Percentiles rank a stretch among this genome's conserved stretches.
Evolutionary conservation across 2,113 vertebrate species (phyloP).

Genomic region (Oenanthe oenanthe): DNA sequence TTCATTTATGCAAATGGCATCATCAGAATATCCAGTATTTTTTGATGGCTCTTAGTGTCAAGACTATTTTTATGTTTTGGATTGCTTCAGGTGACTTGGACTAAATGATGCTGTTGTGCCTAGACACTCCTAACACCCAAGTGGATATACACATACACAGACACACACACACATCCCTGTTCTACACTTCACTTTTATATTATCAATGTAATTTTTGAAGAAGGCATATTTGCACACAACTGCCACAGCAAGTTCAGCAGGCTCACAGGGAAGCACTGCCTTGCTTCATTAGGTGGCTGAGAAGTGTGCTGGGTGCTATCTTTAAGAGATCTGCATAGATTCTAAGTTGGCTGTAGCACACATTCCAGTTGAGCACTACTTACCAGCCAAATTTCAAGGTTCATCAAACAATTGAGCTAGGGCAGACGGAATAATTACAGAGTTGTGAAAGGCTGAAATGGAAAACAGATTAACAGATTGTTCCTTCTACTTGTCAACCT

Average conservation of each 20-base stretch:
- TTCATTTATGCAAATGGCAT: background rate
- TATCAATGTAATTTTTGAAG: background rate
- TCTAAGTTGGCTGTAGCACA: background rate
- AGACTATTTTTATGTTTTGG: background rate
- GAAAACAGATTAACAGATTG: background rate
- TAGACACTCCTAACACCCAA: background rate
- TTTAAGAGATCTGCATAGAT: background rate
- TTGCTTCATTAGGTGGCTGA: background rate
- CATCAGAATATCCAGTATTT: background rate
- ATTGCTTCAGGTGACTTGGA: background rate
- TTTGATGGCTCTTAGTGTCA: background rate
- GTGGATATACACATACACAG: rapidly evolving
- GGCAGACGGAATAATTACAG: background rate
- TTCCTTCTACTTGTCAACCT: background rate
- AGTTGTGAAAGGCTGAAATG: conserved; percentile 3
- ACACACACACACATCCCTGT: background rate
- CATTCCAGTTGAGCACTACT: background rate
- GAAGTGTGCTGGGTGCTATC: background rate
- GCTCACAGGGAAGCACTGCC: background rate
- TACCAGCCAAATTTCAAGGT: conserved; percentile 23
- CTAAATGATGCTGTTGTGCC: background rate
- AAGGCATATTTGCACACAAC: background rate
- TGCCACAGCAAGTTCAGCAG: background rate
- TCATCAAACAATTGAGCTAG: conserved; percentile 15
- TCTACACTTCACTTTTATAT: background rate